Evolutionary conservation across 2,888 invertebrate species (phyloP).

Genomic region (Beris chalybata): DNA sequence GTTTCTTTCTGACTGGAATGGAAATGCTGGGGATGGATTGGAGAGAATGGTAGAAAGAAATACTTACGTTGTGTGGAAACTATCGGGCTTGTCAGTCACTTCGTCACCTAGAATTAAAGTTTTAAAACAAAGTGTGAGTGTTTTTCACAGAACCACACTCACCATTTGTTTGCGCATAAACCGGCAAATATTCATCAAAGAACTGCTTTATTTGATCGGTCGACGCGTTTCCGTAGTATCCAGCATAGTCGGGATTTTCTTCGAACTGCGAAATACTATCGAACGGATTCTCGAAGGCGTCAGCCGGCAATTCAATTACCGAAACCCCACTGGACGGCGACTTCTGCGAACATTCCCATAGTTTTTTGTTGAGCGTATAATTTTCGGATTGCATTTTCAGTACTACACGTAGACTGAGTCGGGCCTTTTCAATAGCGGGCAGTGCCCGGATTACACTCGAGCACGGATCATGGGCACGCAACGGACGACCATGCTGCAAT

Average conservation of each 20-base stretch:
- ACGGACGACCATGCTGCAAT: neutral
- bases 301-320: conserved; percentile 33
- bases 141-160: neutral
- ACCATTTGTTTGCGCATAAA: conserved; percentile 33
- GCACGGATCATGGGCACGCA: conserved; percentile 2
- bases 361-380: conserved; percentile 12
- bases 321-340: conserved; percentile 19
- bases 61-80: neutral
- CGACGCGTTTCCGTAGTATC: conserved; percentile 32
- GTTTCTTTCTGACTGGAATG: conserved; percentile 24
- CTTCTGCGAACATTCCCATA: conserved; percentile 23
- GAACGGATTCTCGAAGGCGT: conserved; percentile 32
- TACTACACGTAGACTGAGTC: conserved; percentile 15
- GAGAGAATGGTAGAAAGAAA: neutral
- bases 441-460: conserved; percentile 1
- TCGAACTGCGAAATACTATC: conserved; percentile 35
- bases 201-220: conserved; percentile 32
- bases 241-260: conserved; percentile 36
- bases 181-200: conserved; percentile 36
- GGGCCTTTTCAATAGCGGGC: conserved; percentile 15
- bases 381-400: conserved; percentile 18
- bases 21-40: neutral
- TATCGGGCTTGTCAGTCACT: neutral
- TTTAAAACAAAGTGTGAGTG: neutral
- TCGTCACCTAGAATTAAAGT: conserved; percentile 1